A percentile compares a stretch with the other conserved stretches of the same genome.
Evolutionary conservation across 2,888 invertebrate species (phyloP).

Genomic region (Ethmia dodecea): DNA sequence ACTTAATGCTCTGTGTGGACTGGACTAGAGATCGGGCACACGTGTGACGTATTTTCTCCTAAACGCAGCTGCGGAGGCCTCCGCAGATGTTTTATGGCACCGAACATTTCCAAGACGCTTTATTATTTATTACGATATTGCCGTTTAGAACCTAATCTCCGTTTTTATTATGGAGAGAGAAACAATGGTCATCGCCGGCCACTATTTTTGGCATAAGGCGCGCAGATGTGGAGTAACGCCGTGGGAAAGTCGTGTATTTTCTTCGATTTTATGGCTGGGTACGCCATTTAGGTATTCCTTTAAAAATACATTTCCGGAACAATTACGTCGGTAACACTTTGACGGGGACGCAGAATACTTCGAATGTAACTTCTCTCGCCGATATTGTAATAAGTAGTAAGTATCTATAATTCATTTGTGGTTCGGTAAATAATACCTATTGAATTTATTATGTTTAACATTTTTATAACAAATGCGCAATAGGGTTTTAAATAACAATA

Average conservation of each 20-base stretch:
- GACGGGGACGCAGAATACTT: too few species aligned
- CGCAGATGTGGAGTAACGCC: conserved; percentile 51
- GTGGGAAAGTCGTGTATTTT: conserved; percentile 52
- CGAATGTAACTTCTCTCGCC: too few species aligned
- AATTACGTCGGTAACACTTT: too few species aligned
- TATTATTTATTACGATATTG: conserved; percentile 75
- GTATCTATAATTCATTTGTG: too few species aligned
- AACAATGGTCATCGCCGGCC: conserved; percentile 67
- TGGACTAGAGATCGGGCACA: conserved; percentile 54
- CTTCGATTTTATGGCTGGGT: conserved; percentile 19
- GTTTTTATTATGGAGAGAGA: conserved; percentile 63
- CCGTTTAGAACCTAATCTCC: conserved; percentile 73
- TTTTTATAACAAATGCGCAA: too few species aligned
- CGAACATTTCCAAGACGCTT: conserved; percentile 72
- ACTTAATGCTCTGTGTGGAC: conserved; percentile 9
- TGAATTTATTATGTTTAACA: too few species aligned
- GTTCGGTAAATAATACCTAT: too few species aligned
- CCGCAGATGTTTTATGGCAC: conserved; percentile 74
- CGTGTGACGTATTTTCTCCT: conserved; percentile 72
- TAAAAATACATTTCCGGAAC: too few species aligned
- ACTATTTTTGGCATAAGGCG: conserved; percentile 67
- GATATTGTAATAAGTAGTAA: too few species aligned
- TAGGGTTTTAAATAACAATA: too few species aligned
- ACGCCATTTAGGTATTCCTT: conserved; percentile 3
- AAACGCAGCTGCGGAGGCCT: conserved; percentile 67